phyloP scores from a whole-genome alignment of 2,797 vertebrate genomes.

The Hemitrygon akajei region DNA sequence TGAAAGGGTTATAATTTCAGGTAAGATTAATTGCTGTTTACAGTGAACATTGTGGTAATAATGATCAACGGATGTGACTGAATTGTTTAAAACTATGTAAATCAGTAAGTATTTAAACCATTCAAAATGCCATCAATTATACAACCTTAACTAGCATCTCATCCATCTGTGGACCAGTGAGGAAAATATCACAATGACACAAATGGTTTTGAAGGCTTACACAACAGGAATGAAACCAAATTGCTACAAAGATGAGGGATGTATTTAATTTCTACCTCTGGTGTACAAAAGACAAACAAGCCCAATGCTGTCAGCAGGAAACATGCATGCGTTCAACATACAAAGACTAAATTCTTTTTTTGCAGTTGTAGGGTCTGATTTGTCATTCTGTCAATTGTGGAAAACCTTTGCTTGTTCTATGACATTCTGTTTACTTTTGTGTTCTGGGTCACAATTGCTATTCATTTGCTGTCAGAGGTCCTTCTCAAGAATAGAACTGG shows the following conservation, averaged over 20 bases:
- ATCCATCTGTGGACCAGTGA: not conserved
- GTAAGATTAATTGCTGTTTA: not conserved
- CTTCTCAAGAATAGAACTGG: conserved; percentile 53
- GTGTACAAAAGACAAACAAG: conserved; percentile 13
- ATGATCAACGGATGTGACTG: not conserved
- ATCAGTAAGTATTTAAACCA: not conserved
- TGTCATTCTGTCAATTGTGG: conserved; percentile 31
- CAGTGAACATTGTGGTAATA: not conserved
- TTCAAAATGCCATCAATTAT: no score
- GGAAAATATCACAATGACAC: conserved; percentile 13
- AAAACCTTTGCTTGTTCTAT: conserved; percentile 32
- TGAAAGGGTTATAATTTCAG: not conserved
- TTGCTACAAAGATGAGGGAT: conserved; percentile 9
- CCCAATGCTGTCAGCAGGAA: not conserved
- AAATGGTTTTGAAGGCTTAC: not conserved
- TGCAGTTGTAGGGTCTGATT: not conserved
- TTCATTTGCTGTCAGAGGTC: conserved; percentile 48
- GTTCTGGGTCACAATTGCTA: conserved; percentile 51
- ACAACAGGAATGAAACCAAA: not conserved
- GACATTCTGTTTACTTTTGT: conserved; percentile 37
- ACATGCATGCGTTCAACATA: not conserved
- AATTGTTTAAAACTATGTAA: conserved; percentile 4
- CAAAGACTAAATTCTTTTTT: conserved; percentile 23
- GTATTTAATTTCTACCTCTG: conserved; percentile 20
- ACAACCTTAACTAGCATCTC: not conserved